These are phyloP conservation scores for Lucilia cuprina DNA, from an alignment of 1,140 invertebrate genomes.

Conservation along the genomic window DNA sequence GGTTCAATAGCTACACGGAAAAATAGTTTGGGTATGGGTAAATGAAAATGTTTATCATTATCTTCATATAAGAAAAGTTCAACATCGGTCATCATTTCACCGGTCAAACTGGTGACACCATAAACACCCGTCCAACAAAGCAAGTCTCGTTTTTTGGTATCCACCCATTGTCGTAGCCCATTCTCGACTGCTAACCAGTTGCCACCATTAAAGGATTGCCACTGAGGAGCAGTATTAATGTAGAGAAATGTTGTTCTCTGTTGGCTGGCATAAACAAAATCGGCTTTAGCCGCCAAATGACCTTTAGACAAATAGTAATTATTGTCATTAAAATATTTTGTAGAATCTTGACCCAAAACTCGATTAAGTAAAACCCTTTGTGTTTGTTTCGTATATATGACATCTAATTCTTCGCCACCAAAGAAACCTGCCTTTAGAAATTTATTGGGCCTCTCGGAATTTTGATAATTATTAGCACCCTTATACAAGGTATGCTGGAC, in stretches of 20 bases:
- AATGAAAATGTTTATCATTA: slow-evolving; percentile 48
- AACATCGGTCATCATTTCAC: neutral
- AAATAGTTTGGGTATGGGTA: slow-evolving; percentile 63
- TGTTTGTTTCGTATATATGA: slow-evolving; percentile 50
- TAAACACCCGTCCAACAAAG: slow-evolving; percentile 61
- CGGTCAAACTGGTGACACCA: slow-evolving; percentile 52
- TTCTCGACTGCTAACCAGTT: slow-evolving; percentile 65
- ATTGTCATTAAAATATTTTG: slow-evolving; percentile 61
- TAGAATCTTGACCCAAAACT: slow-evolving; percentile 59
- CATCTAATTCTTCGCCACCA: slow-evolving; percentile 50
- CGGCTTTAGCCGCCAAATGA: slow-evolving; percentile 66
- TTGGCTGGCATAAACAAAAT: slow-evolving; percentile 63
- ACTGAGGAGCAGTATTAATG: slow-evolving; percentile 66
- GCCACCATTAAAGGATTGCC: slow-evolving; percentile 64
- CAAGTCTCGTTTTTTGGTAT: slow-evolving; percentile 60
- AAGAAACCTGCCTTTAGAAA: slow-evolving; percentile 57
- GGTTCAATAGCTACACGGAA: slow-evolving; percentile 64
- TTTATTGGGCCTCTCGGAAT: slow-evolving; percentile 49
- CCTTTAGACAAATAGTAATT: slow-evolving; percentile 64
- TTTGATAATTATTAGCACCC: slow-evolving; percentile 54
- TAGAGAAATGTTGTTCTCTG: slow-evolving; percentile 66
- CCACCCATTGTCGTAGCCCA: slow-evolving; percentile 47
- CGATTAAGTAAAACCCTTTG: slow-evolving; percentile 53
- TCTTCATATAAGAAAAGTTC: slow-evolving; percentile 48
- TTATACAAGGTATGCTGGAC: slow-evolving; percentile 54